These are phyloP conservation scores for Laterallus jamaicensis DNA, from an alignment of 2,113 vertebrate species.

Conservation along the genomic window DNA sequence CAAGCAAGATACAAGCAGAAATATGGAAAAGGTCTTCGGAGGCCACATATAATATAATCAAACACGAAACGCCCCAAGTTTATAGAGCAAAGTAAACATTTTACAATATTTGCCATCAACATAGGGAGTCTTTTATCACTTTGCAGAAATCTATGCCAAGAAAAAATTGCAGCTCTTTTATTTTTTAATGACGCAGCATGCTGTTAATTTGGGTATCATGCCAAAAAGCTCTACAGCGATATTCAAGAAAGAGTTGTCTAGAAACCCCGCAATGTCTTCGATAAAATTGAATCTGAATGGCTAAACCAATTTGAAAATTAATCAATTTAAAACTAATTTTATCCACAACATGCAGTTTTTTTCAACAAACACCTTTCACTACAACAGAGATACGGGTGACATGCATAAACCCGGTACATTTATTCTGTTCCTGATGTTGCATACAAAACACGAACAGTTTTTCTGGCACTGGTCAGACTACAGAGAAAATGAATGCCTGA, in stretches of 20 bases:
- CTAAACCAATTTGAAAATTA: slow-evolving; percentile 31
- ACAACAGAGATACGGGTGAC: not conserved
- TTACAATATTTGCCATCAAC: slow-evolving; percentile 38
- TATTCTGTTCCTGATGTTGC: not conserved
- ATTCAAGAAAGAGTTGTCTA: not conserved
- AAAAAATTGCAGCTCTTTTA: slow-evolving; percentile 39
- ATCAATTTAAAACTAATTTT: slow-evolving; percentile 35
- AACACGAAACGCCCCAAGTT: not conserved
- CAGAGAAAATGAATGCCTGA: not conserved
- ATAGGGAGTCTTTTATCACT: slow-evolving; percentile 21
- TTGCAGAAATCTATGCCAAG: not conserved
- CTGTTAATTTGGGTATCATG: slow-evolving; percentile 21
- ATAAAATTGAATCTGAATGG: slow-evolving; percentile 36
- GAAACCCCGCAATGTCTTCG: slow-evolving; percentile 20
- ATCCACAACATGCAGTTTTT: not conserved
- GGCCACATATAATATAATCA: not conserved
- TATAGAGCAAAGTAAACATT: slow-evolving; percentile 14
- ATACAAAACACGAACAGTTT: not conserved
- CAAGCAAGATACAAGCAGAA: not conserved
- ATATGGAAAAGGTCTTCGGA: not conserved
- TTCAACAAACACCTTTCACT: not conserved
- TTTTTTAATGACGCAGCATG: slow-evolving; percentile 29
- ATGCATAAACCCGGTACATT: not conserved
- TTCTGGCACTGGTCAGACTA: not conserved
- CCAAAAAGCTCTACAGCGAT: not conserved